Base-by-base conservation (phyloP, 2,113 vertebrate species). In the Monopterus albus region DNA sequence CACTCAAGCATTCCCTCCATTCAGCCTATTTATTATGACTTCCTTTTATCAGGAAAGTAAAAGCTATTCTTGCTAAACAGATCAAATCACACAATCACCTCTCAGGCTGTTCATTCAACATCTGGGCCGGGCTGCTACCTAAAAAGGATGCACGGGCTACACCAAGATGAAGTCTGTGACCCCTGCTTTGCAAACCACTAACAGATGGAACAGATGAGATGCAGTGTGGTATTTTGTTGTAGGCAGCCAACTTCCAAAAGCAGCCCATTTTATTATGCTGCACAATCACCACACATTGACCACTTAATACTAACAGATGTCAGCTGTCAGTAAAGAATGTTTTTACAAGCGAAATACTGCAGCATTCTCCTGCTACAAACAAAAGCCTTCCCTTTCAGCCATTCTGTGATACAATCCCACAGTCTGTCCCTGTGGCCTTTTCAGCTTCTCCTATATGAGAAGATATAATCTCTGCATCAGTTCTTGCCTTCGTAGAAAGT, bases 131-230 rank as follows among this genome's bases (percentile, higher is more conserved):
- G 62, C 64, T 21, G 53, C 60, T 90, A 78, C 90, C 89, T 87
- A 90, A 91, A 90, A 91, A 87, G 91, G 89, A 81, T 73, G 86
- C 72, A 58, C n/a, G n/a, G n/a, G n/a, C n/a, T 61, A 83, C 62
- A 75, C 72, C 74, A 83, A 73, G 71, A 78, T 29, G 66, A 76
- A 75, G 52, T 67, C 55, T 39, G 66, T 79, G 85, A 85, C 74
- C 73, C 82, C 52, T 40, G 60, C 70, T 79, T 71, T 80, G 62
- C 45, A 75, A 79, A 79, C 78, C 65, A 63, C 73, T 60, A 83
- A 83, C 83, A 88, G 84, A 88, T 84, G 80, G 63, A 84, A 63
- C 40, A 59, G 56, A 82, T 67, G 81, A 89, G 65, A 55, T 76
- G 51, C 58, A 59, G 43, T 58, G 79, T 66, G 75, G 76, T 47